Conservation (phyloP, 1,140 invertebrate species). For the Anthonomus grandis region DNA sequence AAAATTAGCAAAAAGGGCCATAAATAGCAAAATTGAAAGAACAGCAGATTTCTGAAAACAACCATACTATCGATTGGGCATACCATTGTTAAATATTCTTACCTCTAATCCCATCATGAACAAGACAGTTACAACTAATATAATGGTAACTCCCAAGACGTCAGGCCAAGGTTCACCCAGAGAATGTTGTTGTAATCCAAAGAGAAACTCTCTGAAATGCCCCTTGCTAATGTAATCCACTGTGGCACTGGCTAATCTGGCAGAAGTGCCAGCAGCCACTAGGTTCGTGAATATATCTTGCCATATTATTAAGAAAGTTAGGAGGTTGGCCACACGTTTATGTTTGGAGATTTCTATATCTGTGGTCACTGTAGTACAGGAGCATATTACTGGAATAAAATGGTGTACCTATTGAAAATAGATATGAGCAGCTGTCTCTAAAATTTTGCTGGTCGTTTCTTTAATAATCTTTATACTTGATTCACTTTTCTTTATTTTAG, state of each 20-base stretch:
- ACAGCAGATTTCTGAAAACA: slow-evolving; percentile 25
- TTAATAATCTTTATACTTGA: no score
- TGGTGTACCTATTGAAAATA: no score
- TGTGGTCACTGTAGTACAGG: background rate
- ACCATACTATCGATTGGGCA: background rate
- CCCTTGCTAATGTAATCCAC: slow-evolving; percentile 63
- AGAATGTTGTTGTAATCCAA: slow-evolving; percentile 54
- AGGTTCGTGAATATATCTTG: slow-evolving; percentile 58
- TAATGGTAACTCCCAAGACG: slow-evolving; percentile 63
- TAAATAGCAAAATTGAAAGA: slow-evolving; percentile 37
- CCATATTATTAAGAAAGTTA: slow-evolving; percentile 59
- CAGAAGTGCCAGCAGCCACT: slow-evolving; percentile 60
- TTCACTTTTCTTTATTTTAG: no score
- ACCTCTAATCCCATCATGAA: slow-evolving; percentile 70
- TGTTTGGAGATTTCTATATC: slow-evolving; percentile 20
- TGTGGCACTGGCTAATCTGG: slow-evolving; percentile 61
- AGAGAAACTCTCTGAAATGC: slow-evolving; percentile 55
- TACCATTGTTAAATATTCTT: slow-evolving; percentile 18
- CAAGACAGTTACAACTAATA: slow-evolving; percentile 62
- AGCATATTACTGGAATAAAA: slow-evolving; percentile 2
- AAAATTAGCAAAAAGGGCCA: slow-evolving; percentile 39
- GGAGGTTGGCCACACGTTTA: slow-evolving; percentile 32
- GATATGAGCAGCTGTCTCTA: no score
- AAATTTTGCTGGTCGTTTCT: no score
- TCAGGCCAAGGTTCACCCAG: slow-evolving; percentile 65